Evolutionary conservation across 64 coral and sea anemone genomes (phyloP).

Genomic region (Cladopsammia gracilis): DNA sequence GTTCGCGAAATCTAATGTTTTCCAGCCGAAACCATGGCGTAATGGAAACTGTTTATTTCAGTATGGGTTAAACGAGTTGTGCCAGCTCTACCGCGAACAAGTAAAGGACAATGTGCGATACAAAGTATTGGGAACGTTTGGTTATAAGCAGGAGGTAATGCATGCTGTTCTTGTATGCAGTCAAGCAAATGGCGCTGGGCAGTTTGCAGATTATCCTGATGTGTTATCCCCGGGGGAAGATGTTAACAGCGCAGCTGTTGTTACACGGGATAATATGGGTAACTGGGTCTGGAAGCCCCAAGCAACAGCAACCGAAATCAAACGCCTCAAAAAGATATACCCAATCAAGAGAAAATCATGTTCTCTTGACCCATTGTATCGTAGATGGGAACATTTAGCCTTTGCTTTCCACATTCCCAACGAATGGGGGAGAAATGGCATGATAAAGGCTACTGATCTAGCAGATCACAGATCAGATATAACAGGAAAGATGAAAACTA

Average conservation of each 20-base stretch:
- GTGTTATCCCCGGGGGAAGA: not conserved
- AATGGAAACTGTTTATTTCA: not conserved
- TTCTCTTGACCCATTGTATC: not conserved
- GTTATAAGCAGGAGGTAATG: constrained; percentile 2
- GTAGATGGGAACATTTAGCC: constrained; percentile 32
- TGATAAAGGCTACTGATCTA: not conserved
- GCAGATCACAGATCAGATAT: not conserved
- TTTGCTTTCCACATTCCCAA: constrained; percentile 21
- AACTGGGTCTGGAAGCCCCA: constrained; percentile 15
- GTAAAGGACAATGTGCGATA: not conserved
- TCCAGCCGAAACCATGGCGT: not conserved
- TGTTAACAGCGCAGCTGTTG: not conserved
- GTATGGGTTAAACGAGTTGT: not conserved
- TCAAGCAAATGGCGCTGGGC: not conserved
- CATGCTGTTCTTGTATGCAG: constrained; percentile 32
- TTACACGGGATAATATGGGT: not conserved
- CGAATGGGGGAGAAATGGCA: not conserved
- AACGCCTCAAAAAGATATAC: not conserved
- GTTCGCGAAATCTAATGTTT: constrained; percentile 8
- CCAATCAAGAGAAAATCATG: too few relatives aligned
- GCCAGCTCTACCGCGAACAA: not conserved
- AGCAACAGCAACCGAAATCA: not conserved
- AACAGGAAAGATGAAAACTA: too few relatives aligned
- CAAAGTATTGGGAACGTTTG: constrained; percentile 8
- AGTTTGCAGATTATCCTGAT: not conserved